Evolutionary conservation across 2,797 vertebrate genomes (phyloP), one percentile per base, ranked within the genome.

Genomic region (Sebastes vulpes): DNA sequence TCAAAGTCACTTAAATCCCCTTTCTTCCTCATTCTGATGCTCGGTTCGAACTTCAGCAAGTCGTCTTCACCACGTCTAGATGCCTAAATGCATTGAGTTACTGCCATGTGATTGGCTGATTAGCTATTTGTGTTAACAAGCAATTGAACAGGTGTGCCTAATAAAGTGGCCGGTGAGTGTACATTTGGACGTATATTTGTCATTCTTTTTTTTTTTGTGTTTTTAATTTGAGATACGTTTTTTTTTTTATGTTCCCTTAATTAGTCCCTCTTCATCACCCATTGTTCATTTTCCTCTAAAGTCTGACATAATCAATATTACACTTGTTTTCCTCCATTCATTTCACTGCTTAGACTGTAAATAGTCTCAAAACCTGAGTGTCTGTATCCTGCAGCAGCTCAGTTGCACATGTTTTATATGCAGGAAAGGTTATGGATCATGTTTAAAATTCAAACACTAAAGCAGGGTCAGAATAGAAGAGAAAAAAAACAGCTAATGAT

Each of bases 401-500:
- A 28, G 58, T 48, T 3, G 11, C 46, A 28, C 16, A 2, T 6
- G 16, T 69, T 72, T 68, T 52, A 28, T 14, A 52, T 46, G 54
- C 70, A 77, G 59, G 48, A 38, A 50, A 29, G 9, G 4, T 0
- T 16, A n/a, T 52, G n/a, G 14, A 50, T 54, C 31, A 6, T 14
- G 52, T 52, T 72, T 72, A 23, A 32, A 32, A 75, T 72, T 32
- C 46, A 66, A 25, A 71, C 52, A 11, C 21, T 12, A 21, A 54
- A 54, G 18, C 53, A 14, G 25, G 26, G 57, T 57, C 50, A 16
- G 31, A 42, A 29, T 58, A 52, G 29, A 50, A 26, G 16, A 64
- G 56, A 26, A 11, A 72, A 73, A 73, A 73, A 46, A 12, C 50
- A 63, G 25, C 18, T 60, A 50, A 66, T 38, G 28, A 68, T 52